Base-by-base conservation (phyloP, 2,888 invertebrate genomes). In the Lymantria dispar region DNA sequence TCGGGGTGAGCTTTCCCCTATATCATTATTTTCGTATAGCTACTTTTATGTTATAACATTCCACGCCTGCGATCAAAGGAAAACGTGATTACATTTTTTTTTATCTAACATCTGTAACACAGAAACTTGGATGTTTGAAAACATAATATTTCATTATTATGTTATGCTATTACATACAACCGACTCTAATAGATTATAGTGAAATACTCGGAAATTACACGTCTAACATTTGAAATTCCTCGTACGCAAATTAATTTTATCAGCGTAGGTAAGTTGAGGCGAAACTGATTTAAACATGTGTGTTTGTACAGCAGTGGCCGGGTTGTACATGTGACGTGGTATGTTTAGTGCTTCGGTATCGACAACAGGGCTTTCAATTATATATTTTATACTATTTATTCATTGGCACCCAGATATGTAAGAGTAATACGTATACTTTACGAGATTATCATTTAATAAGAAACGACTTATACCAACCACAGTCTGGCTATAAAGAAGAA, bases 1-100 rank as follows among this genome's bases (percentile, higher is more conserved):
- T 98, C 81, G 97, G 97, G 94, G 98, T 98, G 92, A 95, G 96
- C 92, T 56, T 45, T 47, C 36, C 45, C 15, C n/a, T 38, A 38
- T 12, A n/a, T 38, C 38, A 38, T 38, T 12, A 9, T 12, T 38
- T 8, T 38, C 33, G 10, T 38, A 22, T 22, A 22, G 38, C 11
- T 3, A 38, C 38, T 38, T 38, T 38, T 38, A 38, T 38, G 12
- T 38, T 12, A 38, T n/a, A 38, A 38, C n/a, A 38, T 38, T 38
- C 41, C 33, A 14, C 40, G 15, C 47, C 37, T 40, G 12, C 39
- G 43, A 51, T 44, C 43, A 51, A 51, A 51, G 40, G 47, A 50
- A 47, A 39, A 43, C 3, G 38, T 47, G 36, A 37, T 47, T 44
- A 41, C 14, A 51, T 41, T 41, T 33, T 13, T 22, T 22, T 22